Conservation (phyloP, 64 coral and sea anemone genomes). For the Montipora capricornis region DNA sequence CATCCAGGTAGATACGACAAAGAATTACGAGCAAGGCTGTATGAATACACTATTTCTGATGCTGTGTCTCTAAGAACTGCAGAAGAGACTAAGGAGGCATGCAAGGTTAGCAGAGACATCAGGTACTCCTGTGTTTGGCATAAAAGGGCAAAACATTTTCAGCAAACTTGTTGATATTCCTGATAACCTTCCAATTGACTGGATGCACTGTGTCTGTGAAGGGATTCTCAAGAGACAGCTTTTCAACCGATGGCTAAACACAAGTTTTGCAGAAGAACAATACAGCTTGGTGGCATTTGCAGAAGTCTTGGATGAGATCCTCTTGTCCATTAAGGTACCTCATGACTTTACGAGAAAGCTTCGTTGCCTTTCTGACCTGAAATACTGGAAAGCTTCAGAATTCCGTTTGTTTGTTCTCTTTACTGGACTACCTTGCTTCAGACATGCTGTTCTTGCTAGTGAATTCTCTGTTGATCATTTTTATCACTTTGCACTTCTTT, state of each 20-base stretch:
- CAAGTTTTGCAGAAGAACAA: neutral
- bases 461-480: constrained; percentile 16
- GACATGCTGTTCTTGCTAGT: constrained; percentile 43
- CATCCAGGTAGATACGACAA: too few species aligned
- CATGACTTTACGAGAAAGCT: constrained; percentile 83
- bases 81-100: constrained; percentile 37
- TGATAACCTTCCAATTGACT: constrained; percentile 76
- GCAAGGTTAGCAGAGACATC: constrained; percentile 48
- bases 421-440: constrained; percentile 27
- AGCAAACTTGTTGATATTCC: constrained; percentile 70
- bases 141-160: constrained; percentile 47
- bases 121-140: constrained; percentile 16
- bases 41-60: neutral
- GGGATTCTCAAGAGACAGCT: constrained; percentile 76
- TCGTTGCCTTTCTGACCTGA: constrained; percentile 66
- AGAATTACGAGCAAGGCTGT: too few species aligned
- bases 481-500: constrained; percentile 78
- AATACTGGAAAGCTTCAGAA: constrained; percentile 83
- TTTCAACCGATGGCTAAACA: constrained; percentile 54
- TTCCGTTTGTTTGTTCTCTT: constrained; percentile 77
- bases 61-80: neutral
- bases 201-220: constrained; percentile 84
- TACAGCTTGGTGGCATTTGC: neutral
- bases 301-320: constrained; percentile 21
- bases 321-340: constrained; percentile 38